phyloP scores from a whole-genome alignment of 2,113 vertebrate genomes.

The Pterocles gutturalis region DNA sequence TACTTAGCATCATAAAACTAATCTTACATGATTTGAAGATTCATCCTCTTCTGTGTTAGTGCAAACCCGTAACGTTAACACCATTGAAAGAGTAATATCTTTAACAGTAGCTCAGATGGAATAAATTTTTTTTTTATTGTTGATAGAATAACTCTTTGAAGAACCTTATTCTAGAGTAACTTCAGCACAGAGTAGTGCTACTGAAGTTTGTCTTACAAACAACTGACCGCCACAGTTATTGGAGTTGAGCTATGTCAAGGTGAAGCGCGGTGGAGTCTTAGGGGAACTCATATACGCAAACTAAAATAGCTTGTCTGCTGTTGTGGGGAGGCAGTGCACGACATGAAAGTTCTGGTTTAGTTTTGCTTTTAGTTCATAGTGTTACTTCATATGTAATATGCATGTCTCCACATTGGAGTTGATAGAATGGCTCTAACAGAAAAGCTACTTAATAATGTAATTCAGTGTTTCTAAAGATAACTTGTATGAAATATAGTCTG shows the following conservation, averaged over 20 bases:
- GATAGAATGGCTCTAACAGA: neutral
- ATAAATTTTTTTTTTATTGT: neutral
- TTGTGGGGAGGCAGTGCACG: neutral
- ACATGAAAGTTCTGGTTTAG: neutral
- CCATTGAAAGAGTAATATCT: neutral
- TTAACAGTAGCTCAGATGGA: neutral
- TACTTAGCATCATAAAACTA: neutral
- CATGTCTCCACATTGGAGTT: fast-evolving
- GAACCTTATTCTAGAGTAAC: neutral
- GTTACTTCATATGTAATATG: neutral
- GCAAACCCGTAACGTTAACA: neutral
- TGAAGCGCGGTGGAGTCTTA: neutral
- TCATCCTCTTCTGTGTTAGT: neutral
- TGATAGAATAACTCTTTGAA: neutral
- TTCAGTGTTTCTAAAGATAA: neutral
- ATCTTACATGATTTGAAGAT: neutral
- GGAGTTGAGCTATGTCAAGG: neutral
- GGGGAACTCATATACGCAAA: fast-evolving
- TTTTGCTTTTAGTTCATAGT: neutral
- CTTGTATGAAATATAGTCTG: neutral
- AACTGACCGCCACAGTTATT: fast-evolving
- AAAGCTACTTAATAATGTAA: neutral
- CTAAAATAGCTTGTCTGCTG: neutral
- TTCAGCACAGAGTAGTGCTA: neutral
- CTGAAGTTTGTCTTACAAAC: neutral